Percentiles rank a stretch among this genome's conserved stretches.
These are phyloP conservation scores for Nymphalis urticae DNA, from an alignment of 2,888 invertebrate species.

Conservation along the genomic window DNA sequence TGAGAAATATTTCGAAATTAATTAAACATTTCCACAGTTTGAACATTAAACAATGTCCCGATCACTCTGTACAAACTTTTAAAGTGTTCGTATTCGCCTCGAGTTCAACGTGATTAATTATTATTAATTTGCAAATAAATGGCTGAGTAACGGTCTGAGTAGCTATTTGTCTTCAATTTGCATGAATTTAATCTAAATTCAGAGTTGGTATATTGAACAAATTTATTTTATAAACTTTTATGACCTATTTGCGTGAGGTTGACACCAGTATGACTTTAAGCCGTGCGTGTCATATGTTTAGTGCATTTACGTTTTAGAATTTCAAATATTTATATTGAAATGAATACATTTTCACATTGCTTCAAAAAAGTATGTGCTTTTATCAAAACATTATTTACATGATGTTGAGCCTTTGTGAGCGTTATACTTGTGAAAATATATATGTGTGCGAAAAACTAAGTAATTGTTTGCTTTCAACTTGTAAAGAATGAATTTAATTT, in stretches of 20 bases:
- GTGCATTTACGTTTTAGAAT: no score
- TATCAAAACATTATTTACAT: no score
- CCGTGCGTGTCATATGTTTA: background rate
- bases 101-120: conserved; percentile 3
- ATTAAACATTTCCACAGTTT: conserved; percentile 7
- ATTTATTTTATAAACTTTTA: conserved; percentile 3
- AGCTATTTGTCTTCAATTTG: conserved; percentile 10
- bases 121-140: conserved; percentile 3
- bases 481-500: no score
- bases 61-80: conserved; percentile 4
- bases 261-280: background rate
- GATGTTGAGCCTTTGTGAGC: no score
- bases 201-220: background rate
- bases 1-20: conserved; percentile 2
- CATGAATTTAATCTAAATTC: conserved; percentile 3
- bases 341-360: no score
- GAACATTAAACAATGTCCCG: conserved; percentile 6
- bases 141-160: conserved; percentile 10
- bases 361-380: no score
- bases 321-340: no score
- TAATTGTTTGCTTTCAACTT: no score
- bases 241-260: background rate
- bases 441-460: no score
- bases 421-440: no score
- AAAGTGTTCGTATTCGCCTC: background rate